These are phyloP conservation scores for Epicampocera succincta DNA, from an alignment of 2,888 invertebrate genomes.

Conservation along the genomic window DNA sequence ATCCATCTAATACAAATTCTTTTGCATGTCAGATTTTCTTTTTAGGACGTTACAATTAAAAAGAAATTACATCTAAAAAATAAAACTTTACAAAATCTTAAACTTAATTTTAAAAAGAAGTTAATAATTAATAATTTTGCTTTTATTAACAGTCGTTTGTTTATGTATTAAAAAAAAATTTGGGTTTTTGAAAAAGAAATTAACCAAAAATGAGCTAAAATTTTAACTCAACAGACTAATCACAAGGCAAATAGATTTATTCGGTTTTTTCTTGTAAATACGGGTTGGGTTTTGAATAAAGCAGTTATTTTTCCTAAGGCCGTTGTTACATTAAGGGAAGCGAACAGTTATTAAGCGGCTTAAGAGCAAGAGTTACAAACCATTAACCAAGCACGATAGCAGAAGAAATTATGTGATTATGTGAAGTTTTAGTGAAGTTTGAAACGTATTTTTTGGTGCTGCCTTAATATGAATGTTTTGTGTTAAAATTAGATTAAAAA, in stretches of 20 bases:
- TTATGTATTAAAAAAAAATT: conserved; percentile 43
- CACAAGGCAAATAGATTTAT: conserved; percentile 79
- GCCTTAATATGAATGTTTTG: conserved; percentile 9
- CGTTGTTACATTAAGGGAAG: not conserved
- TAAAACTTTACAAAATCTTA: conserved; percentile 49
- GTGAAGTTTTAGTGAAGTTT: not conserved
- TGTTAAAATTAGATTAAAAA: not conserved
- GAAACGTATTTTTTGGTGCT: conserved; percentile 2
- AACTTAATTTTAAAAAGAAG: conserved; percentile 32
- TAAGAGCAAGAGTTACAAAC: conserved; percentile 14
- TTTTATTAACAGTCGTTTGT: conserved; percentile 56
- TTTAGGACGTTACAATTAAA: conserved; percentile 60
- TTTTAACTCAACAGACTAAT: conserved; percentile 72
- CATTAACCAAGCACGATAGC: conserved; percentile 5
- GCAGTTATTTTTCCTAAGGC: conserved; percentile 30
- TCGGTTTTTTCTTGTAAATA: conserved; percentile 56
- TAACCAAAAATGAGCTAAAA: conserved; percentile 55
- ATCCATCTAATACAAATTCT: conserved; percentile 6
- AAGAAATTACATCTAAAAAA: not conserved
- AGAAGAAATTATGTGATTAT: not conserved
- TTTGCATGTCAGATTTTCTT: not conserved
- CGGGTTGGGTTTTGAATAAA: conserved; percentile 15
- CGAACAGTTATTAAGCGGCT: conserved; percentile 17
- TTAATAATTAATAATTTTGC: conserved; percentile 9
- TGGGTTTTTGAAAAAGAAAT: conserved; percentile 7